phyloP scores from a whole-genome alignment of 2,888 invertebrate species.

The Cheilosia variabilis region DNA sequence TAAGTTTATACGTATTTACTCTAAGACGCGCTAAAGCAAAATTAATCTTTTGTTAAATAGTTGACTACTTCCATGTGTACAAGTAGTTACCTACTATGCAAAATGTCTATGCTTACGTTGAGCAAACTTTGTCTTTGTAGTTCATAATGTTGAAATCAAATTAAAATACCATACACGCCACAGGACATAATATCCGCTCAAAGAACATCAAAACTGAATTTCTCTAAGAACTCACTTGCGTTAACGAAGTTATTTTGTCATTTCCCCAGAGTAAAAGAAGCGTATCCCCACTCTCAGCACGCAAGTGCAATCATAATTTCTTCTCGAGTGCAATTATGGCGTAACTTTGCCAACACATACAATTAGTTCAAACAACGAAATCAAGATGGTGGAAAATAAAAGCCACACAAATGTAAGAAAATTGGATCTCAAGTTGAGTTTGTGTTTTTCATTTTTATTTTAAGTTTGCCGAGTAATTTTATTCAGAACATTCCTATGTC shows the following conservation, averaged over 20 bases:
- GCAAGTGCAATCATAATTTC: slow-evolving; percentile 29
- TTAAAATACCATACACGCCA: background rate
- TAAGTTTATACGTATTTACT: too few species aligned
- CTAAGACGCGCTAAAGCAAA: too few species aligned
- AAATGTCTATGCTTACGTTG: background rate
- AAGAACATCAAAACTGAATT: background rate
- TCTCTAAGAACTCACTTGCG: background rate
- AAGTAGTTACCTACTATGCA: background rate
- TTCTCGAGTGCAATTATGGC: slow-evolving; percentile 33
- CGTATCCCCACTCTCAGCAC: background rate
- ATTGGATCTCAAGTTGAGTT: slow-evolving; percentile 22
- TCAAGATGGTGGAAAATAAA: slow-evolving; percentile 41
- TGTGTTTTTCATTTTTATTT: background rate
- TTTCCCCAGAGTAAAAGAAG: background rate
- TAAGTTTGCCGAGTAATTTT: slow-evolving; percentile 1
- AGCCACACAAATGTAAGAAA: slow-evolving; percentile 19
- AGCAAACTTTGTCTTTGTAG: background rate
- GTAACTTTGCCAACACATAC: slow-evolving; percentile 34
- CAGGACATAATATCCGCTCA: background rate
- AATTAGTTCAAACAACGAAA: slow-evolving; percentile 44
- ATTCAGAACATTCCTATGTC: background rate
- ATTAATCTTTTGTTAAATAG: background rate
- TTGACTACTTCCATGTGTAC: background rate
- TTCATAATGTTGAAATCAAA: background rate
- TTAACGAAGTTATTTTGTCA: slow-evolving; percentile 23